These are phyloP conservation scores for Erebia ligea DNA, from an alignment of 2,888 invertebrate species.

Conservation along the genomic window DNA sequence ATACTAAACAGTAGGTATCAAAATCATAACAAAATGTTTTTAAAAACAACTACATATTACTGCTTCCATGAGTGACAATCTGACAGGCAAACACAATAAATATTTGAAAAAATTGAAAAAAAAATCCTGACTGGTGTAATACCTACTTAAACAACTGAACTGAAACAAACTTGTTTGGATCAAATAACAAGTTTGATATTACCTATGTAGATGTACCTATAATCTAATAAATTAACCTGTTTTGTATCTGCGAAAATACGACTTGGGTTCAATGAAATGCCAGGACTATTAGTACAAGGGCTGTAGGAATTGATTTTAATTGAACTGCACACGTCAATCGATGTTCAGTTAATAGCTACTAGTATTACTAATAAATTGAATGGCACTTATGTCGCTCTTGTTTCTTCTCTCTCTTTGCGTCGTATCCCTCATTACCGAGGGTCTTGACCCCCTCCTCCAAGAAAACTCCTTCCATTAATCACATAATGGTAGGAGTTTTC, in stretches of 20 bases:
- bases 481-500: too few relatives aligned
- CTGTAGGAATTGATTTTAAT: slow-evolving; percentile 64
- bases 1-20: neutral
- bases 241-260: neutral
- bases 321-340: slow-evolving; percentile 61
- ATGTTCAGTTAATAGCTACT: slow-evolving; percentile 58
- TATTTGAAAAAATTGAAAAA: too few relatives aligned
- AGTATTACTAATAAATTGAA: slow-evolving; percentile 2
- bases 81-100: too few relatives aligned
- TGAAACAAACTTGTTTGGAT: too few relatives aligned
- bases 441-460: too few relatives aligned
- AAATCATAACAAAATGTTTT: too few relatives aligned
- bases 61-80: too few relatives aligned
- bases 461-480: too few relatives aligned
- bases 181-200: neutral
- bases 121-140: too few relatives aligned
- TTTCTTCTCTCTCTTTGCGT: neutral
- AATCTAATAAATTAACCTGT: neutral
- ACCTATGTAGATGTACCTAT: neutral
- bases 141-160: too few relatives aligned
- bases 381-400: slow-evolving; percentile 4
- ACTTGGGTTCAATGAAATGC: slow-evolving; percentile 25
- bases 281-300: slow-evolving; percentile 39
- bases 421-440: neutral
- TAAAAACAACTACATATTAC: too few relatives aligned